Evolutionary conservation across 2,888 invertebrate species (phyloP).

Genomic region (Alentia gelatinosa): DNA sequence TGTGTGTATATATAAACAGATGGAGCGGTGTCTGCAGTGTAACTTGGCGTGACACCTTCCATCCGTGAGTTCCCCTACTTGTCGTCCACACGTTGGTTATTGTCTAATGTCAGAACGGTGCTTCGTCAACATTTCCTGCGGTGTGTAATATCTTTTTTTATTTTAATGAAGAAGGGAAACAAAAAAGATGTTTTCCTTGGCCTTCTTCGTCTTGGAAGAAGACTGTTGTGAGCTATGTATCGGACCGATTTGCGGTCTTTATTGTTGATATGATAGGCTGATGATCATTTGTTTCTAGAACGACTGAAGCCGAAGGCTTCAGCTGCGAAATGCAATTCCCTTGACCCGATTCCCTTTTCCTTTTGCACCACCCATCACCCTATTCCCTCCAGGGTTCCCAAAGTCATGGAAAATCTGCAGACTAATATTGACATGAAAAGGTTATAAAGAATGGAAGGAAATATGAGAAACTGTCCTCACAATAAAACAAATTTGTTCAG

Average conservation of each 20-base stretch:
- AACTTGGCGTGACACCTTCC: not conserved
- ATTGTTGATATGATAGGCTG: not conserved
- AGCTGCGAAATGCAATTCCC: too few relatives aligned
- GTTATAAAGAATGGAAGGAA: too few relatives aligned
- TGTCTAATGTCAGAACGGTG: conserved; percentile 20
- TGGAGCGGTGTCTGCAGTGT: too few relatives aligned
- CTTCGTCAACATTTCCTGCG: conserved; percentile 41
- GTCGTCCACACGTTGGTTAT: not conserved
- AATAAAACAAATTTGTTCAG: too few relatives aligned
- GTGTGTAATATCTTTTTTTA: not conserved
- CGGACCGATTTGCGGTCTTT: not conserved
- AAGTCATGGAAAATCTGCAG: too few relatives aligned
- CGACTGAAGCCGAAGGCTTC: too few relatives aligned
- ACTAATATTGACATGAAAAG: too few relatives aligned
- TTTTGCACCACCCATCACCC: not conserved
- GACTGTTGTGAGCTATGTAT: not conserved
- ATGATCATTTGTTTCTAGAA: not conserved
- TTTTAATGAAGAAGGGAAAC: not conserved
- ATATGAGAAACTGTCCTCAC: too few relatives aligned
- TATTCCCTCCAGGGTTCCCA: not conserved
- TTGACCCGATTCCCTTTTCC: not conserved
- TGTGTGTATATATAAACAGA: not conserved
- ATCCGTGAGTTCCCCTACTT: not conserved
- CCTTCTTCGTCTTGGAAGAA: not conserved
- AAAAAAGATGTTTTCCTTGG: not conserved